Evolutionary conservation across 2,113 vertebrate genomes (phyloP).

Genomic region (Ranitomeya imitator): DNA sequence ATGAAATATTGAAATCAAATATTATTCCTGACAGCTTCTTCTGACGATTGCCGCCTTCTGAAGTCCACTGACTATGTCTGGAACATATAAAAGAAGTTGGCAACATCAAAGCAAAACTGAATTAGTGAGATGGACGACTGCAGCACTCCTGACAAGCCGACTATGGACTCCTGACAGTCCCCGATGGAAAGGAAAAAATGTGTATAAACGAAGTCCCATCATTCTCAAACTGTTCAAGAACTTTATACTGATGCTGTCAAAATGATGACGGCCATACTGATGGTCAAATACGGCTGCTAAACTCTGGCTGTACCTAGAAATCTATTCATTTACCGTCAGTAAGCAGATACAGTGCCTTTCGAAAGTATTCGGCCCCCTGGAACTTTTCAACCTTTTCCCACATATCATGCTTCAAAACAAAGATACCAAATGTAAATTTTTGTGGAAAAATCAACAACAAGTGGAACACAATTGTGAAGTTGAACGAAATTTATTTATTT

Average conservation of each 20-base stretch:
- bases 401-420: too few relatives aligned
- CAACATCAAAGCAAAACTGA: background rate
- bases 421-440: too few relatives aligned
- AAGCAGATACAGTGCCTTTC: too few relatives aligned
- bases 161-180: too few relatives aligned
- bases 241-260: background rate
- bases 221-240: background rate
- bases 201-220: background rate
- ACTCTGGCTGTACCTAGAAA: too few relatives aligned
- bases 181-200: background rate
- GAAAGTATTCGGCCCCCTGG: too few relatives aligned
- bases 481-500: too few relatives aligned
- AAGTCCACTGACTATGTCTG: background rate
- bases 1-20: background rate
- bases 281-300: too few relatives aligned
- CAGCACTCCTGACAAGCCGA: background rate
- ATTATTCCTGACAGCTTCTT: background rate
- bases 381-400: too few relatives aligned
- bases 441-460: too few relatives aligned
- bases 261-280: background rate
- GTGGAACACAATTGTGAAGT: too few relatives aligned
- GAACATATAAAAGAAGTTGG: constrained; percentile 4
- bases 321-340: too few relatives aligned
- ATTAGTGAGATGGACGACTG: background rate
- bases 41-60: background rate